Evolutionary conservation across 1,140 invertebrate species (phyloP), one percentile per base, ranked within the genome.

Genomic region (Heliconius hewitsoni): DNA sequence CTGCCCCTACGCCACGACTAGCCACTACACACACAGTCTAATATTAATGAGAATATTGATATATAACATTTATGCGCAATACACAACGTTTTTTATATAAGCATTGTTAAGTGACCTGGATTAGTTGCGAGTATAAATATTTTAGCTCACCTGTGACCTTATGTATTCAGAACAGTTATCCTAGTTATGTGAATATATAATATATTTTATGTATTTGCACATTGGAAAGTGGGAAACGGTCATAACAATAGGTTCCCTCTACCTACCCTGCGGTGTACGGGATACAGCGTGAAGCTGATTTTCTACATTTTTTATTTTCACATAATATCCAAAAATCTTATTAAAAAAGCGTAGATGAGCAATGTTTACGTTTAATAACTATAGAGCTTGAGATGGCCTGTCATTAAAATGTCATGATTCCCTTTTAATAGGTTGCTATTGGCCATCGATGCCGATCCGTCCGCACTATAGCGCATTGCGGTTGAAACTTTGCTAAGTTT

Each of bases 401-500:
- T 23, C 23, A 66, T 30, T 66, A 27, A 66, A 66, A 30, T 66
- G 8, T 57, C n/a, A 66, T 27, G 60, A 27, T 66, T 30, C 23
- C 11, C 11, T 23, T 66, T 66, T 9, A 66, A 27, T 27, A 66
- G 11, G 3, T 66, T 66, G 13, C 16, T 66, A 66, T 66, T 30
- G 60, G 0, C 60, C 23, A 30, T 66, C 60, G 60, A 66, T 66
- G 27, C 13, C 27, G 60, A 30, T 52, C 46, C 23, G 42, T 72
- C 27, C 16, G 46, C 23, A 71, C n/a, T 77, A 39, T 71, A 71
- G 66, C 60, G 74, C 34, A 70, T 39, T 52, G 60, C 30, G 46
- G 71, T 78, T 71, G 37, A 23, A 57, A 79, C 16, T 71, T 70
- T 73, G 42, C 46, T 23, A 34, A 37, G 52, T 23, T 60, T 76